phyloP scores from a whole-genome alignment of 2,113 vertebrate species.

The Vanacampus margaritifer region DNA sequence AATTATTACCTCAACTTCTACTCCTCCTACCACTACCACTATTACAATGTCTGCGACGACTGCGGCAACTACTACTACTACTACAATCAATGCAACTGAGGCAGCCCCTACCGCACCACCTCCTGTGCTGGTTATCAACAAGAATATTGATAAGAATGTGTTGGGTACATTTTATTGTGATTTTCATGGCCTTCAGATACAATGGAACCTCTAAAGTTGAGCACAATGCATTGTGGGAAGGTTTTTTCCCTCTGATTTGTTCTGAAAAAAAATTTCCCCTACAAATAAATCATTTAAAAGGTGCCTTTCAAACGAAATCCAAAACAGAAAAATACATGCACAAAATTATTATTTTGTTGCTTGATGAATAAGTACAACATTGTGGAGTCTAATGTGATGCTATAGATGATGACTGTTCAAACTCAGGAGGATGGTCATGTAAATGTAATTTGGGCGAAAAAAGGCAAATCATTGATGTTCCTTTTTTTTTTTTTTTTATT shows the following conservation, averaged over 20 bases:
- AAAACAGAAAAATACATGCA: no score
- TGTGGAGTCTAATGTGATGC: not conserved
- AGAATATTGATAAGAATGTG: slow-evolving; percentile 55
- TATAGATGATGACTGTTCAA: not conserved
- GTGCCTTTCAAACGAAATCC: not conserved
- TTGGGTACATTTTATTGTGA: slow-evolving; percentile 64
- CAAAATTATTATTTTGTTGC: not conserved
- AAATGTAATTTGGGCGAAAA: no score
- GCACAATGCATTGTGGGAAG: not conserved
- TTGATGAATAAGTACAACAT: no score
- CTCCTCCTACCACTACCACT: slow-evolving; percentile 40
- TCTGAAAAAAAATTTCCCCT: no score
- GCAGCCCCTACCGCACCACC: slow-evolving; percentile 54
- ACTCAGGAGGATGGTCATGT: not conserved
- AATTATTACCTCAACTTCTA: slow-evolving; percentile 43
- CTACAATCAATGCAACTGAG: slow-evolving; percentile 49
- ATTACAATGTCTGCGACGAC: slow-evolving; percentile 32
- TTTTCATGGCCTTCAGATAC: not conserved
- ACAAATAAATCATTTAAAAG: no score
- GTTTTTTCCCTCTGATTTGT: not conserved
- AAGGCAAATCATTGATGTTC: no score
- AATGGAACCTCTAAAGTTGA: slow-evolving; percentile 2
- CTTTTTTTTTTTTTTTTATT: no score
- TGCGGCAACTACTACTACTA: slow-evolving; percentile 32
- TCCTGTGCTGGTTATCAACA: slow-evolving; percentile 70